A percentile compares a stretch with the other conserved stretches of the same genome.
Evolutionary conservation across 2,888 invertebrate species (phyloP).

Genomic region (Horisme vitalbata): DNA sequence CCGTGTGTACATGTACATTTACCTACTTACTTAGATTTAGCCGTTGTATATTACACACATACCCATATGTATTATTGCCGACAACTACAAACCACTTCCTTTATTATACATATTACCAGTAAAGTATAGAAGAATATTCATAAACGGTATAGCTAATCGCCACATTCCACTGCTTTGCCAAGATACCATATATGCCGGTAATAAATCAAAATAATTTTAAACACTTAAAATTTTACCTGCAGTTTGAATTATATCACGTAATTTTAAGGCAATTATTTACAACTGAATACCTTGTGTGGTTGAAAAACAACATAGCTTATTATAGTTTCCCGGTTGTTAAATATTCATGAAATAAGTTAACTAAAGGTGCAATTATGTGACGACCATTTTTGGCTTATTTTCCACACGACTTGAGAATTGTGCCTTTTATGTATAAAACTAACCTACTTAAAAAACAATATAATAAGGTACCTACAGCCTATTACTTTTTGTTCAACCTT

Average conservation of each 20-base stretch:
- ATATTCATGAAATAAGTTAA: constrained; percentile 9
- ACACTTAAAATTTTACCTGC: constrained; percentile 23
- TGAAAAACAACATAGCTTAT: constrained; percentile 14
- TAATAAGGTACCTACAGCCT: no score
- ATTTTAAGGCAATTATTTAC: constrained; percentile 15
- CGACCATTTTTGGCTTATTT: constrained; percentile 1
- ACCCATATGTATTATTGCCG: no score
- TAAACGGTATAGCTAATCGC: constrained; percentile 2
- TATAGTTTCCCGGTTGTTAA: constrained; percentile 16
- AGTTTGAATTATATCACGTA: constrained; percentile 21
- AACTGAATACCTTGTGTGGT: constrained; percentile 10
- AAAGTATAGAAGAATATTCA: neutral
- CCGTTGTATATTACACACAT: no score
- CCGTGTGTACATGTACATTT: no score
- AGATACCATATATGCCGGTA: constrained; percentile 10
- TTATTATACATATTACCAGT: no score
- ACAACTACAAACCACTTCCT: no score
- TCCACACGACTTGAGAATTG: neutral
- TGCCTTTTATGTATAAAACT: no score
- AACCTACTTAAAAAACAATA: no score
- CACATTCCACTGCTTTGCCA: constrained; percentile 18
- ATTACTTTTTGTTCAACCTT: no score
- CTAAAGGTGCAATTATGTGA: neutral
- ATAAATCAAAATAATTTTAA: constrained; percentile 19
- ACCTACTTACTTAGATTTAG: no score